phyloP scores from a whole-genome alignment of 30 jellyfish, hydroid and myxozoan genomes.

The Cassiopea andromeda region DNA sequence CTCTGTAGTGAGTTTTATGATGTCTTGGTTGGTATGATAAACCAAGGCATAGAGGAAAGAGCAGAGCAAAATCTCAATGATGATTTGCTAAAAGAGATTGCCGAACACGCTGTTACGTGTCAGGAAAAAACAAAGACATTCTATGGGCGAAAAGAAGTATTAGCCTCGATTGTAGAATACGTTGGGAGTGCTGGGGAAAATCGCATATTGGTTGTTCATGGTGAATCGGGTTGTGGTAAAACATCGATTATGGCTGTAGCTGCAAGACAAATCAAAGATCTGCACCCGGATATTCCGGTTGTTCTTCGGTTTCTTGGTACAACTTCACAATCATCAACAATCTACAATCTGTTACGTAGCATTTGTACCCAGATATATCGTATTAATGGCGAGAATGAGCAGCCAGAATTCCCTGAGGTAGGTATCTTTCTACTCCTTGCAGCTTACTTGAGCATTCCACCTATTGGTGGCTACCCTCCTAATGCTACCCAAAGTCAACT shows the following conservation, averaged over 20 bases:
- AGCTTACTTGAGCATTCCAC: no score
- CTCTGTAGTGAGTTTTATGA: conserved; percentile 75
- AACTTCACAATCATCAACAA: conserved; percentile 80
- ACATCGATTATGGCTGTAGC: conserved; percentile 89
- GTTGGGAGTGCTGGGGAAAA: conserved; percentile 21
- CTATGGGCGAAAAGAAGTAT: conserved; percentile 76
- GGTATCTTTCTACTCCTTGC: not conserved
- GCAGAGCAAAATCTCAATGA: conserved; percentile 55
- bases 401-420: conserved; percentile 61
- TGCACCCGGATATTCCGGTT: conserved; percentile 46
- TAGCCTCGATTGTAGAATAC: conserved; percentile 49
- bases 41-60: conserved; percentile 79
- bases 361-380: conserved; percentile 69
- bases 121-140: conserved; percentile 66
- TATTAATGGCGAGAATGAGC: not conserved
- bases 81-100: conserved; percentile 64
- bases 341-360: conserved; percentile 47
- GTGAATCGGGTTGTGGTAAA: conserved; percentile 91
- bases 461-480: no score
- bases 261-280: conserved; percentile 49
- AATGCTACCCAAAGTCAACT: no score
- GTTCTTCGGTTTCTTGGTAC: conserved; percentile 86
- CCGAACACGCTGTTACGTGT: conserved; percentile 76
- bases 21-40: conserved; percentile 66
- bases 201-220: conserved; percentile 67